Evolutionary conservation across 2,797 vertebrate species (phyloP), one percentile per base, ranked within the genome.

Genomic region (Pogoniulus pusillus): DNA sequence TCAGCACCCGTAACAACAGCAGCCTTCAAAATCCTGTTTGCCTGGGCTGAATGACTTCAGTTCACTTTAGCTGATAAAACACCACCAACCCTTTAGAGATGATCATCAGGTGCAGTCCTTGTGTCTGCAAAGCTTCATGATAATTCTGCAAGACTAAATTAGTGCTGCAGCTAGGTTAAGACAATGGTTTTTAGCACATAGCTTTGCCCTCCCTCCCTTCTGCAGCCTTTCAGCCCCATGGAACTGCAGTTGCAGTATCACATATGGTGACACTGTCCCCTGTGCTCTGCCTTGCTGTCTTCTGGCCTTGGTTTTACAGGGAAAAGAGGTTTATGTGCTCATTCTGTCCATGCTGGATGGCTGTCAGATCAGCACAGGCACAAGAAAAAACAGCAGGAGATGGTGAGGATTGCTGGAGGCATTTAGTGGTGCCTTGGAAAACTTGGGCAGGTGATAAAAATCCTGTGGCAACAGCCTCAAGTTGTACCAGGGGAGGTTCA

Each of bases 31-130:
- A 35, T 12, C 82, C 58, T 8, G 5, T 37, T 72, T 75, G 62
- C 37, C 30, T 1, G 2, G 35, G 37, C 54, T 8, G 16, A 37
- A 64, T 16, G 11, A 29, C 57, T 66, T 77, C 17, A 19, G 16
- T 39, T 43, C 27, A 2, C 9, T 87, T 82, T 47, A 78, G 53
- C 70, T 24, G 4, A 19, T 20, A 47, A 53, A 69, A 8, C 58
- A 24, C 39, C 53, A n/a, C 17, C 62, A 5, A 1, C 47, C 32
- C 30, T 10, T 20, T 35, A 47, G 66, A 10, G 66, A 9, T 2
- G 15, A 62, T 58, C 34, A 9, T 16, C 26, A 0, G 2, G 34
- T 27, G 4, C 10, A 0, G 0, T 2, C 39, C 51, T 30, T 4
- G 62, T 51, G 68, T 41, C 63, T 65, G 41, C 59, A 47, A 51